Conservation (phyloP, 37 sponge, comb jelly and placozoan species). For the Theonella swinhoei region DNA sequence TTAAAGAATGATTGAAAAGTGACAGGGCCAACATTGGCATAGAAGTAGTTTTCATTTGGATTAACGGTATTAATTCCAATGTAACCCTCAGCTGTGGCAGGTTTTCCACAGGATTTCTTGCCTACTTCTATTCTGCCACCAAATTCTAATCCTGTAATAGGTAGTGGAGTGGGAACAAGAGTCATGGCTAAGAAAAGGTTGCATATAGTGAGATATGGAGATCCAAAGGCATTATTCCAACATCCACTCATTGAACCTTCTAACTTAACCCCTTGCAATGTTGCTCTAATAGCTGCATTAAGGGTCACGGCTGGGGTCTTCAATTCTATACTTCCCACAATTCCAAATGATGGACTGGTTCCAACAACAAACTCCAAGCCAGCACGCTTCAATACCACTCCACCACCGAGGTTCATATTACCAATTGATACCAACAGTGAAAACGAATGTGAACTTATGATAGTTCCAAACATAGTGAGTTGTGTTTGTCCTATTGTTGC, state of each 20-base stretch:
- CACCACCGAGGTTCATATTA: conserved; percentile 5
- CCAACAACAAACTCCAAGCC: conserved; percentile 7
- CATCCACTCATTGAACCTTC: conserved; percentile 36
- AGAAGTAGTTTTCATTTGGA: background rate
- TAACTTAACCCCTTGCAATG: background rate
- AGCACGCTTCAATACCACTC: conserved; percentile 13
- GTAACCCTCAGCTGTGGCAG: background rate
- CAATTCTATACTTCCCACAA: conserved; percentile 6
- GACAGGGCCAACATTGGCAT: background rate
- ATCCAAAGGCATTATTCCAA: conserved; percentile 44
- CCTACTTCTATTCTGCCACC: background rate
- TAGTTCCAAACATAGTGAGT: background rate
- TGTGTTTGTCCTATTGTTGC: conserved; percentile 12
- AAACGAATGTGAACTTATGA: background rate
- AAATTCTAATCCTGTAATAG: background rate
- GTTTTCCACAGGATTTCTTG: background rate
- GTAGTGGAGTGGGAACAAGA: conserved; percentile 7
- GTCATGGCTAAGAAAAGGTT: conserved; percentile 2
- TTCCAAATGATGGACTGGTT: background rate
- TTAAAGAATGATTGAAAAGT: background rate
- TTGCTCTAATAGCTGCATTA: background rate
- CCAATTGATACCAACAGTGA: background rate
- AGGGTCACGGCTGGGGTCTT: conserved; percentile 10
- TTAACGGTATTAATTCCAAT: background rate
- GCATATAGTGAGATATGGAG: conserved; percentile 16